Base-by-base conservation (phyloP, 64 coral and sea anemone genomes). In the Dendrophyllia cribrosa region DNA sequence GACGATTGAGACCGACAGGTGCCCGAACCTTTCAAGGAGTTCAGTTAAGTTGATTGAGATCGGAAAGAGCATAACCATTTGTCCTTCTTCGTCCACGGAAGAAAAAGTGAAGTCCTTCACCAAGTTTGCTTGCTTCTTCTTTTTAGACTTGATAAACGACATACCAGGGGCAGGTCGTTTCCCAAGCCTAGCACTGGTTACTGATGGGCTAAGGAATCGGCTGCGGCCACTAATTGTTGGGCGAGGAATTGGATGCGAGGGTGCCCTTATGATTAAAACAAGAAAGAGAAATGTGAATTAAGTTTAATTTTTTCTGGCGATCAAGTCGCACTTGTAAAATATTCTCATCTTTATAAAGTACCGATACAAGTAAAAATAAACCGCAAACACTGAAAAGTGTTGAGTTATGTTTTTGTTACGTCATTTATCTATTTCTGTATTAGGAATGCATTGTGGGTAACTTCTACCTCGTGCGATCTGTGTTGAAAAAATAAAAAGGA, bases 1-100 rank as follows among this genome's bases (percentile, higher is more conserved):
- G 15, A 89, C 16, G 22, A 77, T 51, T 21, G 53, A 56, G n/a
- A 89, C 59, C 4, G 87, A 89, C 9, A 89, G 72, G 8, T 47
- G 13, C 6, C 87, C 72, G 58, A 89, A 78, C 51, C 43, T 89
- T 56, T 89, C 73, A 4, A 45, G 34, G n/a, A 89, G 17, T 89
- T 77, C 43, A 46, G 58, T 76, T 23, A 89, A 14, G 74, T 89
- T 89, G n/a, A 89, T 89, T 62, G 87, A 58, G 7, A 89, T 89
- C 4, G 72, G 87, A 74, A 76, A 77, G 9, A 89, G 24, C 9
- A 62, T n/a, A 51, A 20, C 24, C 73, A 88, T 88, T 56, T 76
- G 21, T 19, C 72, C 70, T 46, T 88, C 70, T 60, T 76, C 26
- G 19, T 88, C 58, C 11, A 88, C 16, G 13, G 43, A 12, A n/a